phyloP scores from a whole-genome alignment of 1,140 invertebrate species.

The Aradophagus sp. region DNA sequence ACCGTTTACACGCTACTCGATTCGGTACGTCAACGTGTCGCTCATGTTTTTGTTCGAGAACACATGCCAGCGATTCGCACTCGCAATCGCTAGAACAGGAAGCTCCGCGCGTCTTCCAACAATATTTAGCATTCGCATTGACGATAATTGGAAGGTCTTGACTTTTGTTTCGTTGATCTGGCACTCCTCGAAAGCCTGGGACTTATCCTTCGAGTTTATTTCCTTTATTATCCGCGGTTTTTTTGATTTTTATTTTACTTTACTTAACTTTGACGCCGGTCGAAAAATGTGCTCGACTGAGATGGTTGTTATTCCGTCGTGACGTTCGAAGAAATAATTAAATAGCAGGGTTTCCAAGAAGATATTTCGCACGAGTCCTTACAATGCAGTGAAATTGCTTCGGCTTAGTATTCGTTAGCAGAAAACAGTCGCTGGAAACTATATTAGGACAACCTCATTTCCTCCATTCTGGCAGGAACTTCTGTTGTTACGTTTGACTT shows the following conservation, averaged over 20 bases:
- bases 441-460: constrained; percentile 59
- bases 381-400: constrained; percentile 35
- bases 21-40: constrained; percentile 48
- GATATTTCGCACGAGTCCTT: constrained; percentile 20
- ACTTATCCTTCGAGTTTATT: too few species aligned
- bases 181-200: too few species aligned
- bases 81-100: constrained; percentile 25
- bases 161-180: too few species aligned
- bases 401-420: constrained; percentile 45
- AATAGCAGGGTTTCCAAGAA: constrained; percentile 24
- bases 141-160: constrained; percentile 24
- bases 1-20: constrained; percentile 52
- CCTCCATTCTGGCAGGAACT: constrained; percentile 40
- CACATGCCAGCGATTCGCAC: constrained; percentile 21
- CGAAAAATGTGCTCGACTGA: constrained; percentile 12
- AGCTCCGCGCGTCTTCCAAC: constrained; percentile 5
- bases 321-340: constrained; percentile 28
- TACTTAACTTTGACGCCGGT: constrained; percentile 10
- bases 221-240: too few species aligned
- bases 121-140: constrained; percentile 10
- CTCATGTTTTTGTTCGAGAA: constrained; percentile 19
- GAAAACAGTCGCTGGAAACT: constrained; percentile 50
- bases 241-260: too few species aligned
- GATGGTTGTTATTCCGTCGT: constrained; percentile 12
- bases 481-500: constrained; percentile 52